These are phyloP conservation scores for Pollimyrus isidori DNA, from an alignment of 2,113 vertebrate genomes.

Conservation along the genomic window DNA sequence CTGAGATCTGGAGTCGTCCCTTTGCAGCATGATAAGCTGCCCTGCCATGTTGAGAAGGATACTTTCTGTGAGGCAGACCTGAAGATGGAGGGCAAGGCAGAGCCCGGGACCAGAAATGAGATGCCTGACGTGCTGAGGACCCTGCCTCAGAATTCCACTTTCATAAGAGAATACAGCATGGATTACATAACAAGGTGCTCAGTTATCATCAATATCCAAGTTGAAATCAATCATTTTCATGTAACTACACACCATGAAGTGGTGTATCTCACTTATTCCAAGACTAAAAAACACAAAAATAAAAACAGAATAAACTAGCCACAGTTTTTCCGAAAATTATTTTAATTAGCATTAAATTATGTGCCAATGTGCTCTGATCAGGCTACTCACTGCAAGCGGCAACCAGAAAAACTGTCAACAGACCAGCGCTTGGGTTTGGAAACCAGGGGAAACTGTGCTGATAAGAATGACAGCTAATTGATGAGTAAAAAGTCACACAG, in stretches of 20 bases:
- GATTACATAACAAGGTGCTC: not conserved
- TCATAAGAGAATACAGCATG: not conserved
- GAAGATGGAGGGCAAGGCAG: not conserved
- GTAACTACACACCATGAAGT: not conserved
- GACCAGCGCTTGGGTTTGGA: not conserved
- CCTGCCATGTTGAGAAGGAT: constrained; percentile 96
- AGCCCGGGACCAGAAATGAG: not conserved
- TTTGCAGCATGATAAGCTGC: constrained; percentile 94
- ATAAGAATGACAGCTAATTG: not conserved
- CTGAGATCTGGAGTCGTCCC: constrained; percentile 91
- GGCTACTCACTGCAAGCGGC: too few species aligned
- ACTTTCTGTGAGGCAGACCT: constrained; percentile 93
- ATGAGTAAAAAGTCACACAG: not conserved
- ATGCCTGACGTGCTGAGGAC: not conserved
- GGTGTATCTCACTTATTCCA: not conserved
- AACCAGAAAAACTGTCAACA: not conserved
- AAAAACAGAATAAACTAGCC: not conserved
- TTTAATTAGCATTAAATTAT: not conserved
- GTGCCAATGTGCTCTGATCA: not conserved
- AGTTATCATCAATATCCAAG: not conserved
- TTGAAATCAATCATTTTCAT: not conserved
- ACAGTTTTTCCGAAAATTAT: not conserved
- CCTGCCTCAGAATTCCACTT: not conserved
- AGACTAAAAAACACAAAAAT: not conserved
- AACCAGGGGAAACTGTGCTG: not conserved